phyloP scores from a whole-genome alignment of 1,140 invertebrate species.

The Anastatus disparis region DNA sequence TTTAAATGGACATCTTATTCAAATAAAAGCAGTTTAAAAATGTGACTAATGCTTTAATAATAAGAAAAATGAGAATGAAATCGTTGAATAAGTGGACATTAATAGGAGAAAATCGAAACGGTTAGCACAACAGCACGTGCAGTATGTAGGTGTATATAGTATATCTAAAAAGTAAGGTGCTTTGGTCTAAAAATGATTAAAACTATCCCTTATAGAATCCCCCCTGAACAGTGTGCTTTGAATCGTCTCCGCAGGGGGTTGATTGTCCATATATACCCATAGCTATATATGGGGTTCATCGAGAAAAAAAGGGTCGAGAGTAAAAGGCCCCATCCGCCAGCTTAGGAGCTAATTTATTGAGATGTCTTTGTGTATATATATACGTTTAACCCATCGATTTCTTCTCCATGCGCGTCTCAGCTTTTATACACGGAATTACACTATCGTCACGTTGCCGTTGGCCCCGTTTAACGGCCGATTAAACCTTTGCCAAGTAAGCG shows the following conservation, averaged over 20 bases:
- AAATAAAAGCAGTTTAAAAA: too few species aligned
- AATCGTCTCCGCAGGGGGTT: conserved; percentile 60
- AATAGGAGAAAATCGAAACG: neutral
- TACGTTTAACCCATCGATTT: conserved; percentile 18
- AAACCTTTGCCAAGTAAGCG: neutral
- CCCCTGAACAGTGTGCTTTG: conserved; percentile 47
- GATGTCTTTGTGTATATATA: too few species aligned
- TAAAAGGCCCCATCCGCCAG: conserved; percentile 45
- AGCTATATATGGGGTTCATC: too few species aligned
- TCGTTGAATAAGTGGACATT: conserved; percentile 12
- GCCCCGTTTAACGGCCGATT: conserved; percentile 6
- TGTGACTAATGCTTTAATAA: too few species aligned
- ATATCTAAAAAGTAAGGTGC: conserved; percentile 36
- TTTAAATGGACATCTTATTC: too few species aligned
- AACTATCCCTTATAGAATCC: conserved; percentile 54
- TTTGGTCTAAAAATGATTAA: conserved; percentile 62
- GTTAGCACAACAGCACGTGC: conserved; percentile 13
- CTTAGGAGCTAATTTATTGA: conserved; percentile 64
- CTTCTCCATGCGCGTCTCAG: neutral
- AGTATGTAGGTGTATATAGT: neutral
- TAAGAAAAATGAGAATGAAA: conserved; percentile 24
- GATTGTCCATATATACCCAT: conserved; percentile 57
- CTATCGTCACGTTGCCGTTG: neutral
- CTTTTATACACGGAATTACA: neutral
- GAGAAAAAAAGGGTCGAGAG: conserved; percentile 39